A percentile compares a stretch with the other conserved stretches of the same genome.
Evolutionary conservation across 2,888 invertebrate species (phyloP).

Genomic region (Drosophila recens): DNA sequence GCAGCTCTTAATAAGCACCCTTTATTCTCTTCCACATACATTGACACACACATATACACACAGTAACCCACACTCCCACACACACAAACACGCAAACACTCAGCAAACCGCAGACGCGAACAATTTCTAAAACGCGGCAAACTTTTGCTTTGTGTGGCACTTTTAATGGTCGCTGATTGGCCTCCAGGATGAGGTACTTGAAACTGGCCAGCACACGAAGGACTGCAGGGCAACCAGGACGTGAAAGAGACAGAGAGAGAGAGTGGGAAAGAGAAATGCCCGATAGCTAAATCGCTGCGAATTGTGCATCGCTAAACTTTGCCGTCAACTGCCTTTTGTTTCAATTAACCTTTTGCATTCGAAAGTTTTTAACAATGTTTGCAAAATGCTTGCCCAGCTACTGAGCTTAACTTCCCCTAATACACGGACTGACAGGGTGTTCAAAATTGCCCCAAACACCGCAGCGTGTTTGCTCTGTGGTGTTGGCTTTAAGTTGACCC

Average conservation of each 20-base stretch:
- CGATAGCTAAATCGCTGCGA: conserved; percentile 59
- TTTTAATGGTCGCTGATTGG: conserved; percentile 70
- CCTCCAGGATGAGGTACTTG: conserved; percentile 7
- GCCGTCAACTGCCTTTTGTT: conserved; percentile 77
- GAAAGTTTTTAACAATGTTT: conserved; percentile 78
- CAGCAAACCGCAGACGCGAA: conserved; percentile 42
- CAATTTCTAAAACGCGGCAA: conserved; percentile 66
- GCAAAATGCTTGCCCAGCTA: conserved; percentile 65
- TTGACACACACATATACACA: neutral
- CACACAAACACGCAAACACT: conserved; percentile 6
- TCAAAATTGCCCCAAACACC: conserved; percentile 10
- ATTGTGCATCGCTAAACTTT: conserved; percentile 76
- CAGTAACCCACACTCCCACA: neutral
- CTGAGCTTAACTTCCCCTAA: neutral
- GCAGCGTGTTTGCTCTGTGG: conserved; percentile 12
- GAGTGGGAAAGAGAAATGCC: conserved; percentile 26
- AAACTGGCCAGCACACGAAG: neutral
- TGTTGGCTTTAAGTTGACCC: conserved; percentile 29
- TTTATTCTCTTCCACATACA: neutral
- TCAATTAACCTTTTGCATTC: conserved; percentile 80
- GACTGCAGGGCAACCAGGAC: neutral
- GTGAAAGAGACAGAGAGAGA: conserved; percentile 22
- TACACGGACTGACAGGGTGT: conserved; percentile 1
- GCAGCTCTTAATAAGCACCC: neutral
- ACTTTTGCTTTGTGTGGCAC: conserved; percentile 68